Percentiles rank a stretch among this genome's conserved stretches.
phyloP scores from a whole-genome alignment of 1,140 invertebrate species.

The Brachionus rubens region DNA sequence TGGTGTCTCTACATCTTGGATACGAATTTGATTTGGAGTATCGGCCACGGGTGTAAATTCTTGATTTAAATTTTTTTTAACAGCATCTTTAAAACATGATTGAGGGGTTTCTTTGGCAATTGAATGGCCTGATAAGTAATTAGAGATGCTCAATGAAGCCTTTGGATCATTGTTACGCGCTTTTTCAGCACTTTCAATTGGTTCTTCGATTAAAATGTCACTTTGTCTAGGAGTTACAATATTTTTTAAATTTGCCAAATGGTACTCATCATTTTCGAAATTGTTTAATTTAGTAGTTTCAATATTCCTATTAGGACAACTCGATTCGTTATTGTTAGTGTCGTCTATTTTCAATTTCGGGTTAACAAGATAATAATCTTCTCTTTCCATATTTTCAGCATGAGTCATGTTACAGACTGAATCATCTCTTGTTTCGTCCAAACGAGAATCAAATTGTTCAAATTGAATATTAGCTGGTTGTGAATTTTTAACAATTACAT shows the following conservation, averaged over 20 bases:
- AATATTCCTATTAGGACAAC: slow-evolving; percentile 1
- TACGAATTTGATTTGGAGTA: neutral
- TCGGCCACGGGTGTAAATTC: neutral
- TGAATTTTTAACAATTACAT: slow-evolving; percentile 30
- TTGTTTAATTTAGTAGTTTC: neutral
- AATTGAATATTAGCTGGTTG: slow-evolving; percentile 32
- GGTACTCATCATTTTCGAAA: slow-evolving; percentile 32
- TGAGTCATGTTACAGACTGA: no score
- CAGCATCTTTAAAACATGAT: no score
- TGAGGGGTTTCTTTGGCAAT: no score
- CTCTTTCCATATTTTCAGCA: neutral
- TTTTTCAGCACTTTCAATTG: neutral
- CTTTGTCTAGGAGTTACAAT: neutral
- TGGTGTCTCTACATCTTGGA: neutral
- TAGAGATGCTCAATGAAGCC: neutral
- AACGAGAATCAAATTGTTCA: slow-evolving; percentile 5
- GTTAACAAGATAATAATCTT: slow-evolving; percentile 7
- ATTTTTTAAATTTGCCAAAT: slow-evolving; percentile 33
- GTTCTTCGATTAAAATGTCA: neutral
- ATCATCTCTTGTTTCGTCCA: neutral
- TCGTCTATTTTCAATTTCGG: neutral
- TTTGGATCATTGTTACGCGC: no score
- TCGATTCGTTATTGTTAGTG: neutral
- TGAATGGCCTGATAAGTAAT: no score
- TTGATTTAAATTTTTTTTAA: no score